Percentiles rank a stretch among this genome's conserved stretches.
These are phyloP conservation scores for Heliothis virescens DNA, from an alignment of 1,140 invertebrate genomes.

Conservation along the genomic window DNA sequence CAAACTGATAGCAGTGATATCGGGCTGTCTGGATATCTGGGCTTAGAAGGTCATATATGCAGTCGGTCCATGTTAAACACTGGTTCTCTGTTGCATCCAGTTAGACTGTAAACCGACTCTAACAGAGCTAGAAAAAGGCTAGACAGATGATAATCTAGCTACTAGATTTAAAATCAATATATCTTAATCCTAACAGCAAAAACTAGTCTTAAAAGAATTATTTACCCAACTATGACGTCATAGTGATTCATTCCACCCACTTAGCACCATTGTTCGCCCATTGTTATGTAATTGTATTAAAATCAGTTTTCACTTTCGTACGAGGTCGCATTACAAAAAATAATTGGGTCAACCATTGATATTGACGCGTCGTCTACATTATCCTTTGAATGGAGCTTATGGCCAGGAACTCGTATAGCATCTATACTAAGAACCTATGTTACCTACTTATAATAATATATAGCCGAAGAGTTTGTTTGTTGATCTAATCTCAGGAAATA, in stretches of 20 bases:
- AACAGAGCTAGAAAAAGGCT: too few relatives aligned
- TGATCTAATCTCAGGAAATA: too few relatives aligned
- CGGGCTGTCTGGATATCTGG: too few relatives aligned
- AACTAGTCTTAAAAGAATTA: background rate
- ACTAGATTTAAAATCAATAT: background rate
- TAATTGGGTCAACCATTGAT: conserved; percentile 33
- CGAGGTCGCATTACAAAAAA: conserved; percentile 56
- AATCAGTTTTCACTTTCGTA: conserved; percentile 69
- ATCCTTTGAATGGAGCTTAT: background rate
- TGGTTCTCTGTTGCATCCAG: too few relatives aligned
- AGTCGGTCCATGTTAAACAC: too few relatives aligned
- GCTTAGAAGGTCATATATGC: too few relatives aligned
- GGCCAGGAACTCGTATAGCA: background rate
- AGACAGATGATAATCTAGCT: too few relatives aligned
- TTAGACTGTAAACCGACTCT: too few relatives aligned
- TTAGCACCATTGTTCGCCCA: conserved; percentile 55
- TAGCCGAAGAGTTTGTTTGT: too few relatives aligned
- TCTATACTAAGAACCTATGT: too few relatives aligned
- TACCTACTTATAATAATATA: too few relatives aligned
- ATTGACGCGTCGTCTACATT: background rate
- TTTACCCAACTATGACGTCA: conserved; percentile 13
- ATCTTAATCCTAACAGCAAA: background rate
- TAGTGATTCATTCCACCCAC: conserved; percentile 31
- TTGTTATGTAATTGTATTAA: conserved; percentile 57
- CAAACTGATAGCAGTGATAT: too few relatives aligned